phyloP scores from a whole-genome alignment of 2,888 invertebrate species.

The Chrysina gloriosa region DNA sequence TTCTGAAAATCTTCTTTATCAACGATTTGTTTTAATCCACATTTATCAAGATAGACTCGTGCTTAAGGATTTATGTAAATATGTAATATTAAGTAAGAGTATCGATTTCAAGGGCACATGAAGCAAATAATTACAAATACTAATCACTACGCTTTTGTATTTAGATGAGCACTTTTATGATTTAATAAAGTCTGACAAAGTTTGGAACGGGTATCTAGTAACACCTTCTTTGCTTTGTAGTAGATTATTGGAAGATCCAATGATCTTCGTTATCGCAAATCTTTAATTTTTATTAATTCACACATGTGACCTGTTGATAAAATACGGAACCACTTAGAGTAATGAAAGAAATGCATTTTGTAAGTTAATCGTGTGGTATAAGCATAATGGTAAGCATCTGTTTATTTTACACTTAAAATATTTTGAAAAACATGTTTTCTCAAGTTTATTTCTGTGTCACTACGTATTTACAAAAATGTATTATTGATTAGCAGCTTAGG shows the following conservation, averaged over 20 bases:
- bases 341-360: conserved; percentile 11
- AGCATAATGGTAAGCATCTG: conserved; percentile 13
- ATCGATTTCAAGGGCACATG: not conserved
- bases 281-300: not conserved
- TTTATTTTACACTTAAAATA: not conserved
- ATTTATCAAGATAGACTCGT: not conserved
- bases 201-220: not conserved
- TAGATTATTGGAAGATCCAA: not conserved
- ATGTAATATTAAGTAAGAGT: not conserved
- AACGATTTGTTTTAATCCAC: conserved; percentile 19
- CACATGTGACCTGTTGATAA: conserved; percentile 2
- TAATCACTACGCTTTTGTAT: no score
- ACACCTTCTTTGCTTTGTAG: not conserved
- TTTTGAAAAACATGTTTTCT: not conserved
- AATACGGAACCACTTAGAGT: conserved; percentile 6
- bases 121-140: no score
- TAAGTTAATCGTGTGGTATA: not conserved
- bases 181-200: no score
- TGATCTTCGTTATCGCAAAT: conserved; percentile 6
- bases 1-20: conserved; percentile 20
- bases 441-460: not conserved
- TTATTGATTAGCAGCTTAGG: not conserved
- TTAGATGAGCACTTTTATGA: no score
- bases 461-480: not conserved
- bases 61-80: not conserved